A percentile compares a stretch with the other conserved stretches of the same genome.
Evolutionary conservation across 2,888 invertebrate genomes (phyloP).

Genomic region (Cancer borealis): DNA sequence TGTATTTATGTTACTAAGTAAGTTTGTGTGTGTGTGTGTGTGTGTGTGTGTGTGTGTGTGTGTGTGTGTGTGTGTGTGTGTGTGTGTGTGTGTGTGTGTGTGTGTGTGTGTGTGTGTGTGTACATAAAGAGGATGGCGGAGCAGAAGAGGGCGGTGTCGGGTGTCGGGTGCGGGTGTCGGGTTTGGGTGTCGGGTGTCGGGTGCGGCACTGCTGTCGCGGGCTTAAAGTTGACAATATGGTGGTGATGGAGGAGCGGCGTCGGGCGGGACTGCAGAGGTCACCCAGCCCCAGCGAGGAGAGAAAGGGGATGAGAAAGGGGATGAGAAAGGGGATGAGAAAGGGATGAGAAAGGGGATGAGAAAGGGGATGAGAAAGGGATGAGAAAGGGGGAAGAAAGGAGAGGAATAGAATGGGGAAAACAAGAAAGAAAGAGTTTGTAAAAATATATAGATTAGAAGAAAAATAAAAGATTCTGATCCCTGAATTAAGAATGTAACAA

Average conservation of each 20-base stretch:
- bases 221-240: constrained; percentile 50
- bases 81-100: constrained; percentile 50
- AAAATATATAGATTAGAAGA: background rate
- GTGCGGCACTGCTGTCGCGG: constrained; percentile 47
- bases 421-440: background rate
- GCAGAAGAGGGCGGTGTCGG: constrained; percentile 16
- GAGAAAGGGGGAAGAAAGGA: background rate
- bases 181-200: background rate
- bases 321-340: background rate
- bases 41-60: constrained; percentile 48
- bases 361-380: background rate
- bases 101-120: constrained; percentile 40
- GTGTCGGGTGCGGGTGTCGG: constrained; percentile 41
- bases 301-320: background rate
- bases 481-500: background rate
- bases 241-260: constrained; percentile 29
- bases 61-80: constrained; percentile 51
- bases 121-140: constrained; percentile 37
- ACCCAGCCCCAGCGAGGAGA: background rate
- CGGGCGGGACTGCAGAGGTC: background rate
- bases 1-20: background rate
- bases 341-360: background rate
- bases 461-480: background rate
- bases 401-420: background rate
- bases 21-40: background rate